Percentiles rank a stretch among this genome's conserved stretches.
phyloP scores from a whole-genome alignment of 2,113 vertebrate genomes.

The Salvelinus fontinalis region DNA sequence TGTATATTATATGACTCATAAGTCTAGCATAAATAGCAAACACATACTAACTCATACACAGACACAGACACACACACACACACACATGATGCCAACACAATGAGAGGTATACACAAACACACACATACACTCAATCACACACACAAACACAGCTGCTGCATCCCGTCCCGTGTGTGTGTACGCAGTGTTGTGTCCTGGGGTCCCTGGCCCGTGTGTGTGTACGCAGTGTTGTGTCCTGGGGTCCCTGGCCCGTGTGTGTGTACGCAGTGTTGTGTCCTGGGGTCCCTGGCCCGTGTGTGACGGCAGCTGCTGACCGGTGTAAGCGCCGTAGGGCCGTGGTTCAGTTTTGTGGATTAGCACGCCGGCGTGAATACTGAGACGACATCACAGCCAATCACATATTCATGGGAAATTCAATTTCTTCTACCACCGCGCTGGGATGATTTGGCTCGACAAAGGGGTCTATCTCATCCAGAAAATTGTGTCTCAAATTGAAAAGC shows the following conservation, averaged over 20 bases:
- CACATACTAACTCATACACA: slow-evolving; percentile 15
- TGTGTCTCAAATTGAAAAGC: slow-evolving; percentile 68
- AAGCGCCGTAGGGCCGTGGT: not conserved
- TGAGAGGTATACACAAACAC: too few species aligned
- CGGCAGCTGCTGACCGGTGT: not conserved
- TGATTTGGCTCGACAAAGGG: slow-evolving; percentile 47
- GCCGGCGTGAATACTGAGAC: slow-evolving; percentile 31
- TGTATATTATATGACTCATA: too few species aligned
- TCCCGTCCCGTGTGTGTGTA: not conserved
- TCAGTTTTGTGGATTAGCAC: slow-evolving; percentile 48
- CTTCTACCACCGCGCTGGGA: slow-evolving; percentile 42
- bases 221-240: too few species aligned
- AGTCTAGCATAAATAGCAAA: not conserved
- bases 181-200: too few species aligned
- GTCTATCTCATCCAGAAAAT: slow-evolving; percentile 49
- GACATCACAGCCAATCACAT: slow-evolving; percentile 63
- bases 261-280: not conserved
- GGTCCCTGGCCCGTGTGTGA: too few species aligned
- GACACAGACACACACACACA: slow-evolving; percentile 15
- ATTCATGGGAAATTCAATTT: slow-evolving; percentile 70
- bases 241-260: slow-evolving; percentile 17
- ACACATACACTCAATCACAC: too few species aligned
- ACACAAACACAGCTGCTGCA: too few species aligned
- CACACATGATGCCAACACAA: slow-evolving; percentile 12
- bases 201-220: too few species aligned